Base-by-base conservation (phyloP, 2,888 invertebrate species). In the Lasioglossum marginatum region DNA sequence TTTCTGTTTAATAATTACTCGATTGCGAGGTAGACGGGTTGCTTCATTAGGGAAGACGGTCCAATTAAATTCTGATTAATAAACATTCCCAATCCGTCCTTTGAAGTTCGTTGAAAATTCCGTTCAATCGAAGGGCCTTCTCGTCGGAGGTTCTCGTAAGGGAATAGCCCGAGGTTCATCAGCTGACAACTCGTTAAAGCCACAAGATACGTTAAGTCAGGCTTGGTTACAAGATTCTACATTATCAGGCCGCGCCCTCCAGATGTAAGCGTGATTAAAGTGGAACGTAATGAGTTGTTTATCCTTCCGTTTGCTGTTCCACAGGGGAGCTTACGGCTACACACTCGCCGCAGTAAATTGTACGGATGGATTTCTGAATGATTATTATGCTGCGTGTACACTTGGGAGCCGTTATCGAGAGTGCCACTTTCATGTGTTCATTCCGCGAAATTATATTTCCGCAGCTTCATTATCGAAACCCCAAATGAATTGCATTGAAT, bases 181-280 rank as follows among this genome's bases (percentile, higher is more conserved):
- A 48, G 48, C 37, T 23, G 23, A 8, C n/a, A 66, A 60, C 37
- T 27, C 27, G 63, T 48, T 66, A 40, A 43, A 66, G 63, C 63
- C 40, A 2, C 75, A 16, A 31, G 52, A 34, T 45, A 27, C 27
- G 74, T 63, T 31, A 45, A 79, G 74, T 45, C 68, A 16, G 52
- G 23, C 27, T 6, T n/a, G 34, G 57, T 77, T 77, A 60, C 27
- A 77, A 45, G 71, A 77, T 77, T 71, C 60, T 76, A 8, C 37
- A 79, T 79, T 82, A 79, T 75, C 60, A n/a, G 57, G n/a, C 23
- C 57, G 14, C 34, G 57, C 37, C 40, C 57, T 23, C 19, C 48
- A 23, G 79, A 74, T 57, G 37, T 48, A 40, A 71, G 48, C 68
- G 60, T 70, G 66, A 79, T 82, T 75, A 79, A 82, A 82, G 45